These are phyloP conservation scores for Anoura caudifer DNA, from an alignment of 2,113 vertebrate species.

Conservation along the genomic window DNA sequence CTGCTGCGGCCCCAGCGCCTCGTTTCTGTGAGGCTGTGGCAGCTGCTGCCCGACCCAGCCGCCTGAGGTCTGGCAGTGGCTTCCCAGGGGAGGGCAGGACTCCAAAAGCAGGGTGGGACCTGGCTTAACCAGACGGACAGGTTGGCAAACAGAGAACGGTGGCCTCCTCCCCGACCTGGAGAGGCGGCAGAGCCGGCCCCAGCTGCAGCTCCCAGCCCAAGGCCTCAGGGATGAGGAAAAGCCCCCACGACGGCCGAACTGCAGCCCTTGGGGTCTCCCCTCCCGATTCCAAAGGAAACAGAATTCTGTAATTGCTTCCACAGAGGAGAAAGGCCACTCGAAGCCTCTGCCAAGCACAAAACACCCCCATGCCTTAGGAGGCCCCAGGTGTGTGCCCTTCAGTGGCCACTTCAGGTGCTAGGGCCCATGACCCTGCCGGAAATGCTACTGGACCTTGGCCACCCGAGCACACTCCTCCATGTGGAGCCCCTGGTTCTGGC, in stretches of 20 bases:
- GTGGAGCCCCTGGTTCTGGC: neutral
- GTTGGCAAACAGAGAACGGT: neutral
- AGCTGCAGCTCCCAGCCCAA: neutral
- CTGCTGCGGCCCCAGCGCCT: neutral
- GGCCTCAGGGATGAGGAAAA: fast-evolving
- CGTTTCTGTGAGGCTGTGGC: neutral
- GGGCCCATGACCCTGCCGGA: neutral
- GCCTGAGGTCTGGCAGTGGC: neutral
- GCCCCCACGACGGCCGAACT: neutral
- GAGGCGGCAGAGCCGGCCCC: neutral
- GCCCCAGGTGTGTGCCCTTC: fast-evolving
- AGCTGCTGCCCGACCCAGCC: neutral
- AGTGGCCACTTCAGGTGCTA: neutral
- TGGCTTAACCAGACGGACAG: neutral
- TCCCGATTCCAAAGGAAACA: neutral
- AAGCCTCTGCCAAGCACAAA: neutral
- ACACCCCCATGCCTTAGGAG: fast-evolving
- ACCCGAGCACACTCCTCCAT: neutral
- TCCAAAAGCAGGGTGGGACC: neutral
- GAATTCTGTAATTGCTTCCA: neutral
- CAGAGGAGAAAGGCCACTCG: fast-evolving
- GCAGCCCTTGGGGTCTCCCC: fast-evolving
- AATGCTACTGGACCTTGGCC: neutral
- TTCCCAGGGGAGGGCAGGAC: neutral
- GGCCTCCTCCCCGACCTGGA: neutral